Evolutionary conservation across 2,797 vertebrate genomes (phyloP), one percentile per base, ranked within the genome.

Genomic region (Lithobates sylvaticus): DNA sequence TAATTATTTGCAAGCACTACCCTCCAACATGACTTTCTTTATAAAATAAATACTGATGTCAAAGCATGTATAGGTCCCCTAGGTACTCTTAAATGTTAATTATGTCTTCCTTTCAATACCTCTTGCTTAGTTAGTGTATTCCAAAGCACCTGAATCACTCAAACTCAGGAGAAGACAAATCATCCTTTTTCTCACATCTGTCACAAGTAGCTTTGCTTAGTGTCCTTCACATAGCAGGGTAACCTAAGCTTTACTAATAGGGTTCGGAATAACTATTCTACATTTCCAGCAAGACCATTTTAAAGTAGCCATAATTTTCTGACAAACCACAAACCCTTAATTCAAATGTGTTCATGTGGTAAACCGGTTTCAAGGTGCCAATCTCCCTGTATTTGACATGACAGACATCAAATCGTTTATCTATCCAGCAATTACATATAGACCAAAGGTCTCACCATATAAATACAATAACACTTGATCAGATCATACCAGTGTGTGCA

Each of bases 1-100:
- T 87, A 87, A 87, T 87, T 84, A 87, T 87, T 87, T 79, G 86
- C 86, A 79, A 75, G 86, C 69, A 42, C 50, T 79, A 84, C 58
- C 81, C 86, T 87, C 81, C 70, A 78, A 84, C 74, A 79, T 87
- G 76, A 83, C 86, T 87, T 87, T 87, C 86, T 84, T 79, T 79
- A 76, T 84, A 87, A 79, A 87, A 87, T 87, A 87, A 87, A 87
- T 87, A 87, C 81, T 61, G 76, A 79, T 84, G 81, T 84, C 81
- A 87, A 79, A 50, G 69, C n/a, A 87, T 69, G 85, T 69, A 72
- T 27, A 79, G 74, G 75, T 87, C 81, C 84, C 86, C 76, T 67
- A 87, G 76, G 86, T 84, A 67, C 81, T 84, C 44, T 87, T 83
- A 87, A 87, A 87, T 87, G 86, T 87, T 87, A 87, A 84, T 87